Conservation (phyloP, 2,797 vertebrate genomes). For the Alauda arvensis region DNA sequence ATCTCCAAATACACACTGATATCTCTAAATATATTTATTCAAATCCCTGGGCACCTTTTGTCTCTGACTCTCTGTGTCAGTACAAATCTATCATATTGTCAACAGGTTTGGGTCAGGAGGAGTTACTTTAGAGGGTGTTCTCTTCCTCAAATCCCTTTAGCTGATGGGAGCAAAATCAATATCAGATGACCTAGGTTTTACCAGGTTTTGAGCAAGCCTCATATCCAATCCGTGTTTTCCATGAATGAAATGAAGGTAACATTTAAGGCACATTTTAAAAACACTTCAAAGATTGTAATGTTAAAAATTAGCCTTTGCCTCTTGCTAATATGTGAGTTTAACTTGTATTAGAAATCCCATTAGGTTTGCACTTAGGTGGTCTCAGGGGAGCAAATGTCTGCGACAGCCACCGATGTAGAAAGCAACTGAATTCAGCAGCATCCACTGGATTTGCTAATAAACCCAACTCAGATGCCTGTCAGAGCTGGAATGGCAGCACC, state of each 20-base stretch:
- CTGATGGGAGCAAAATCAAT: background rate
- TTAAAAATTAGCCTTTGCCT: background rate
- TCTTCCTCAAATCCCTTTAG: background rate
- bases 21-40: background rate
- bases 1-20: background rate
- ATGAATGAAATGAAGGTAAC: background rate
- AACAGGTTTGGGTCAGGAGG: background rate
- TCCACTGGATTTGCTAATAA: background rate
- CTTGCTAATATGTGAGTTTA: background rate
- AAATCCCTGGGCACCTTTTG: background rate
- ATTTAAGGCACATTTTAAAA: background rate
- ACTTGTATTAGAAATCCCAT: background rate
- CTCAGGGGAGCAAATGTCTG: background rate
- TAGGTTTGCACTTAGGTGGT: background rate
- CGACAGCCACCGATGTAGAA: background rate
- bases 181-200: background rate
- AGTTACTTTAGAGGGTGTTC: background rate
- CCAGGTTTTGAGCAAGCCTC: background rate
- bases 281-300: background rate
- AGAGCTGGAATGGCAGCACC: background rate
- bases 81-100: background rate
- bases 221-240: background rate
- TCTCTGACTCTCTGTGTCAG: background rate
- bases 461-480: background rate
- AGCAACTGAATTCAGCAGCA: background rate